phyloP scores from a whole-genome alignment of 2,797 vertebrate species.

The Helostoma temminkii region DNA sequence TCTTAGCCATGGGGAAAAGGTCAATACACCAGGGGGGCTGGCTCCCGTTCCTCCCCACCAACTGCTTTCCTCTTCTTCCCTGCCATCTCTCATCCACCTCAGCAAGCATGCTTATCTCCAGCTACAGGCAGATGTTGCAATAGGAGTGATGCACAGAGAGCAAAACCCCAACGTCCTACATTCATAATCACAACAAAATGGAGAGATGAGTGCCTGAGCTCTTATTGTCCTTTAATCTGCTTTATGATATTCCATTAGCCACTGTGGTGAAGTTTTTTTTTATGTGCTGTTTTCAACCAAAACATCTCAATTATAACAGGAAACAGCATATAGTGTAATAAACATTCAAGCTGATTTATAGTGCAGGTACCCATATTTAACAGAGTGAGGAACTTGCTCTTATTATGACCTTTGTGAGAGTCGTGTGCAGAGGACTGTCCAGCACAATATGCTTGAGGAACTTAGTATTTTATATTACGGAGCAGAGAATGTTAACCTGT shows the following conservation, averaged over 20 bases:
- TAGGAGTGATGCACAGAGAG: constrained; percentile 3
- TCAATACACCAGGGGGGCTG: constrained; percentile 51
- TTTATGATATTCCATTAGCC: constrained; percentile 59
- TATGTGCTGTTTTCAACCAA: constrained; percentile 20
- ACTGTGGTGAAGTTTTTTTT: constrained; percentile 28
- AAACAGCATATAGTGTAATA: background rate
- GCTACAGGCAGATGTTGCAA: constrained; percentile 37
- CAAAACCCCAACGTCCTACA: constrained; percentile 57
- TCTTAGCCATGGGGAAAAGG: constrained; percentile 67
- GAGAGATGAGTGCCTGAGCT: constrained; percentile 46
- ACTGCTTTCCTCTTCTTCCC: constrained; percentile 1
- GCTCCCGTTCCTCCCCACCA: constrained; percentile 23
- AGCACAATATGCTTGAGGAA: background rate
- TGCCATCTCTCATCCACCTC: constrained; percentile 30
- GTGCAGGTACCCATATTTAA: background rate
- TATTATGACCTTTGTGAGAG: background rate
- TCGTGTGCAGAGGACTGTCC: background rate
- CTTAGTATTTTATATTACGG: background rate
- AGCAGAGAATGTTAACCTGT: background rate
- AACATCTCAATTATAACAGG: constrained; percentile 13
- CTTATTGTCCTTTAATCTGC: constrained; percentile 57
- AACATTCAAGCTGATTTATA: constrained; percentile 9
- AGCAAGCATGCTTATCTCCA: constrained; percentile 28
- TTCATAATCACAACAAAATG: constrained; percentile 63
- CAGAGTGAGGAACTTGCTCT: background rate